These are phyloP conservation scores for Halcyon badia DNA, from an alignment of 2,797 vertebrate species.

Conservation along the genomic window DNA sequence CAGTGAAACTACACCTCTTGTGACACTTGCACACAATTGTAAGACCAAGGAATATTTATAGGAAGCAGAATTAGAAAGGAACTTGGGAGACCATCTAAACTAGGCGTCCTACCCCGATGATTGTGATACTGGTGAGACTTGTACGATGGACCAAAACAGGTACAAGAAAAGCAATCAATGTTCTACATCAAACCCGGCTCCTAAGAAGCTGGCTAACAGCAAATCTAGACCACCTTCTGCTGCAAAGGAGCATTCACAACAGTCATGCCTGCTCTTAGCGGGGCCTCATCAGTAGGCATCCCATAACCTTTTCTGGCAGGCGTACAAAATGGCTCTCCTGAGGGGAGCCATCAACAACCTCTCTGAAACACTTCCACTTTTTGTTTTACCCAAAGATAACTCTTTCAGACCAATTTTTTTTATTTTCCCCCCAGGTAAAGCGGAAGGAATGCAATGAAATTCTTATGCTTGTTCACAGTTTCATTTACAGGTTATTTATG, in stretches of 20 bases:
- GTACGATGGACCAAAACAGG: neutral
- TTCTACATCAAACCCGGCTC: neutral
- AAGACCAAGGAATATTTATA: neutral
- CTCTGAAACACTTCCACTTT: neutral
- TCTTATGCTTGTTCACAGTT: neutral
- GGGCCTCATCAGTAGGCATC: neutral
- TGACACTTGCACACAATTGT: neutral
- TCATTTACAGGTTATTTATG: neutral
- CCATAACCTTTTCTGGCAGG: slow-evolving; percentile 5
- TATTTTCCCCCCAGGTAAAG: neutral
- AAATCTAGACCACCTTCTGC: neutral
- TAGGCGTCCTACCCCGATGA: neutral
- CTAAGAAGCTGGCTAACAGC: neutral
- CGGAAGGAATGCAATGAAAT: neutral
- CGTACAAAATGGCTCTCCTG: slow-evolving; percentile 20
- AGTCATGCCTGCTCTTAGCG: neutral
- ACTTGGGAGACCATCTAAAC: neutral
- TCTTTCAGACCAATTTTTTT: neutral
- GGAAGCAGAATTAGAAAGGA: neutral
- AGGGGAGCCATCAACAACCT: slow-evolving; percentile 12
- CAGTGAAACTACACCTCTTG: neutral
- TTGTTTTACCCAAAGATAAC: neutral
- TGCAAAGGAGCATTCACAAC: slow-evolving; percentile 7
- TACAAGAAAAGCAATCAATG: neutral
- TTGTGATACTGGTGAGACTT: neutral